Base-by-base conservation (phyloP, 2,797 vertebrate genomes). In the Onychomys torridus region DNA sequence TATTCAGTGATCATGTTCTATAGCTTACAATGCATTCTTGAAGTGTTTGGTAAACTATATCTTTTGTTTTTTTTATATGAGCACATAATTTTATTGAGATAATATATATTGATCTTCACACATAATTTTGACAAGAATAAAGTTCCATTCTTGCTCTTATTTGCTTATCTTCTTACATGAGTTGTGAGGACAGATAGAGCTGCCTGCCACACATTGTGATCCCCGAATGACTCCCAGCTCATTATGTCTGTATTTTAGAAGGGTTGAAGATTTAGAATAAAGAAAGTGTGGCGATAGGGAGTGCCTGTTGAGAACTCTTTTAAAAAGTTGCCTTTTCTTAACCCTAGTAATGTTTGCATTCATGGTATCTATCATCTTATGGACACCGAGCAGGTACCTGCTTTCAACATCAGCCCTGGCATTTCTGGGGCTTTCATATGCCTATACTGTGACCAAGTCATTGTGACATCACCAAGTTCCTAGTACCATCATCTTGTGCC, bases 1-100 rank as follows among this genome's bases (percentile, higher is more conserved):
- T 55, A 99, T 99, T 99, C 99, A 96, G 95, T 98, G 98, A 98
- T 99, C 97, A 97, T 98, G 97, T 97, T 98, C 96, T 98, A 97
- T 73, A 97, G 98, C 98, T 97, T 98, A 98, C 98, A 98, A 96
- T 99, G 99, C 98, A 98, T 98, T 98, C 97, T 97, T 97, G 46
- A 93, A 93, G 87, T 95, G 98, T 98, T 13, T 55, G 52, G 52
- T 55, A 55, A 55, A 55, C 52, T 55, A 55, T 55, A 55, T 14
- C 14, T 11, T 89, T 89, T 29, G 59, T 19, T 81, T 6, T 6
- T 77, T 97, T 94, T 59, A 59, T 76, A 25, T 94, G 57, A 81
- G n/a, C n/a, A 9, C 94, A 14, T 81, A 52, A 61, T 93, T 96
- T 93, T 75, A 27, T 82, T 87, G 84, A 86, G 21, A 79, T 97